Base-by-base conservation (phyloP, 64 coral and sea anemone species). In the Actinia equina region DNA sequence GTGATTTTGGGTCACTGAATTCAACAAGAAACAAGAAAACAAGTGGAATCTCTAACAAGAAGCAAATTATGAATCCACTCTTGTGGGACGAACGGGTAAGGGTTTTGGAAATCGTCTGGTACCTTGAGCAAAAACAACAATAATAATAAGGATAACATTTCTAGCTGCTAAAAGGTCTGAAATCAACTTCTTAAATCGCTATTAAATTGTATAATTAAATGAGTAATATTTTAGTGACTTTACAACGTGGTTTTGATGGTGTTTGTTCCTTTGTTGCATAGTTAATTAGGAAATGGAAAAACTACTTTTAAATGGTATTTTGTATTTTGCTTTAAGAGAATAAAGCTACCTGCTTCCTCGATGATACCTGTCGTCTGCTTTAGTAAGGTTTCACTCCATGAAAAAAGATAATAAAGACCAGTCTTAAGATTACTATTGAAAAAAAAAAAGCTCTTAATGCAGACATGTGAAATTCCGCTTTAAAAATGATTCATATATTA, bases 1-100 rank as follows among this genome's bases (percentile, higher is more conserved):
- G 52, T 85, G 41, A 85, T 85, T 85, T 85, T 41, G 83, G 83
- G 83, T 85, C 83, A 85, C 17, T 85, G 54, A 62, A 63, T 85
- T 58, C 52, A 54, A 63, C 83, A 62, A 85, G 59, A 85, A 85
- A 85, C 83, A 85, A 85, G 52, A 85, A 84, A 85, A 85, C 83
- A 60, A 85, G 53, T 85, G 5, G 5, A 16, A n/a, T n/a, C 8
- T 1, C 20, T 65, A 65, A 65, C 62, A 65, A 65, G 46, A 59
- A 55, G 82, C 6, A 58, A 84, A 84, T 26, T 56, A 83, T 44
- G 27, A 52, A 37, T n/a, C 51, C n/a, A 6, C 16, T 27, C 59
- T 63, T 85, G 30, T 81, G 78, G 78, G 25, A 61, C 11, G 54
- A 61, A 37, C 83, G 4, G 83, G 83, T 85, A 61, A 37, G 30